A percentile compares a stretch with the other conserved stretches of the same genome.
phyloP scores from a whole-genome alignment of 2,888 invertebrate genomes.

The Amphiduros pacificus region DNA sequence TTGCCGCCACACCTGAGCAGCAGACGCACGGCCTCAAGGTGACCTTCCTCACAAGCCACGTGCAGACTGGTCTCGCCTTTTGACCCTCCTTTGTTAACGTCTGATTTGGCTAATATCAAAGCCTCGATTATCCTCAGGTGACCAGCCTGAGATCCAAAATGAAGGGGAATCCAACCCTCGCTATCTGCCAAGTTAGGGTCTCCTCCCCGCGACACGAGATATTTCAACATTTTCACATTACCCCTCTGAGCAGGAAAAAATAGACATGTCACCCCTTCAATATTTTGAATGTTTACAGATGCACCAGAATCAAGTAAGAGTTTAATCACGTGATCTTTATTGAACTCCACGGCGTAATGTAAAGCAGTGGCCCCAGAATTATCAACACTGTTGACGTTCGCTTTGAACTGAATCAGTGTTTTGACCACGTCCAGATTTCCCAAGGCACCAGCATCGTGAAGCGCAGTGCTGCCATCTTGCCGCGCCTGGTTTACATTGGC shows the following conservation, averaged over 20 bases:
- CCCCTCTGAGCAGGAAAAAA: slow-evolving; percentile 26
- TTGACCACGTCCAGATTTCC: slow-evolving; percentile 18
- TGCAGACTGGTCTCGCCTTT: slow-evolving; percentile 24
- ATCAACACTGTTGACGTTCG: slow-evolving; percentile 14
- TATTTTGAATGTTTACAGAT: slow-evolving; percentile 24
- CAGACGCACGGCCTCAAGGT: slow-evolving; percentile 12
- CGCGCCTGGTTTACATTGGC: slow-evolving; percentile 17
- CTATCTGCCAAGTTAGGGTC: slow-evolving; percentile 18
- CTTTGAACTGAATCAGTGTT: slow-evolving; percentile 11
- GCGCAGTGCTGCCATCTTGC: slow-evolving; percentile 25
- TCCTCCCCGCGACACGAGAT: slow-evolving; percentile 16
- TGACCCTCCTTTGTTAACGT: slow-evolving; percentile 16
- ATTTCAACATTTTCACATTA: slow-evolving; percentile 6
- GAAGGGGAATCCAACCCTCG: slow-evolving; percentile 25
- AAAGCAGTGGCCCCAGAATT: slow-evolving; percentile 17
- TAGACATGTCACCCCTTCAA: slow-evolving; percentile 19
- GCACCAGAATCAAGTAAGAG: slow-evolving; percentile 14
- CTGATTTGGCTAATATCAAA: slow-evolving; percentile 4
- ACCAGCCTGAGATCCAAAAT: slow-evolving; percentile 25
- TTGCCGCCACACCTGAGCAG: slow-evolving; percentile 11
- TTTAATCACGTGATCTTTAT: slow-evolving; percentile 6
- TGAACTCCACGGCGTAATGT: slow-evolving; percentile 25
- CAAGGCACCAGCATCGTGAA: slow-evolving; percentile 28
- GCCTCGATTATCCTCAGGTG: slow-evolving; percentile 15
- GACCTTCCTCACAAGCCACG: slow-evolving; percentile 24